Conservation (phyloP, 2,888 invertebrate species). For the Nebria salina region DNA sequence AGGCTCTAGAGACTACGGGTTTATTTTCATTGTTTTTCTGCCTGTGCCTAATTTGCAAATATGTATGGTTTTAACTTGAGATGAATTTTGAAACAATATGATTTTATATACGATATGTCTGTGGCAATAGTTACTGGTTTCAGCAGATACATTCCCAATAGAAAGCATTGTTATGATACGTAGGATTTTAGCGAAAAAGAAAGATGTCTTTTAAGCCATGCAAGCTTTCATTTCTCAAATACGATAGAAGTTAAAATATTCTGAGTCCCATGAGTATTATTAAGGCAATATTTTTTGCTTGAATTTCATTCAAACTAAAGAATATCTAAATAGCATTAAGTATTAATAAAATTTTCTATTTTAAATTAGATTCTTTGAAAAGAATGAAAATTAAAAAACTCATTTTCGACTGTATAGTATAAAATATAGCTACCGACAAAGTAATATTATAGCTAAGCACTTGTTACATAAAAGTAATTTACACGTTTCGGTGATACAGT, state of each 20-base stretch:
- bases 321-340: background rate
- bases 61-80: background rate
- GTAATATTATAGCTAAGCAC: background rate
- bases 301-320: background rate
- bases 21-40: conserved; percentile 4
- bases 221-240: background rate
- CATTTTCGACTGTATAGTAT: background rate
- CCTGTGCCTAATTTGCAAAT: background rate
- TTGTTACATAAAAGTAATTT: background rate
- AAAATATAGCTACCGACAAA: background rate
- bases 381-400: background rate
- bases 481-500: background rate
- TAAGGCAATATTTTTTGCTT: background rate
- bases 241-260: background rate
- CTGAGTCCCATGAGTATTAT: background rate
- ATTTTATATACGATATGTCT: background rate
- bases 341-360: background rate
- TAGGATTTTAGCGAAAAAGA: background rate
- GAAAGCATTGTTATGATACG: background rate
- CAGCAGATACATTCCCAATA: too few relatives aligned
- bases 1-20: background rate
- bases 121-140: too few relatives aligned
- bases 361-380: background rate
- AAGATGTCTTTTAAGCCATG: background rate
- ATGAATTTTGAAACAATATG: background rate